These are phyloP conservation scores for Phalera bucephala DNA, from an alignment of 2,888 invertebrate genomes.

Conservation along the genomic window DNA sequence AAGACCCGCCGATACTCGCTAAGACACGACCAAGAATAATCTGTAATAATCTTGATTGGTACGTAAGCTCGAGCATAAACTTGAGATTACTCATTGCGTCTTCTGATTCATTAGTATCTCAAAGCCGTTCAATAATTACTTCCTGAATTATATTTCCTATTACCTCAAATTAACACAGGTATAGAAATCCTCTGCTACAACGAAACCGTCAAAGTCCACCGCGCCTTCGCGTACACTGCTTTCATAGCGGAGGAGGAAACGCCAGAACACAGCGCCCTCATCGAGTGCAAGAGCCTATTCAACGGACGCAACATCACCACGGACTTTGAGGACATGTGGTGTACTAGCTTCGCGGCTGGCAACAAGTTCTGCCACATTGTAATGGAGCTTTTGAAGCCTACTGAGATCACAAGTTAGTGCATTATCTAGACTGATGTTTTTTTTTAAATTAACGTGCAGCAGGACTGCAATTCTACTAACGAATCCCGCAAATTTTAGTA, in stretches of 20 bases:
- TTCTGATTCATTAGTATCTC: too few relatives aligned
- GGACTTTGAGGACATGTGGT: conserved; percentile 87
- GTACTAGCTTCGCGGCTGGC: conserved; percentile 62
- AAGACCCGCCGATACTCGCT: too few relatives aligned
- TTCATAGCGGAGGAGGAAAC: conserved; percentile 46
- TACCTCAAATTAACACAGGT: too few relatives aligned
- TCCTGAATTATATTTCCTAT: too few relatives aligned
- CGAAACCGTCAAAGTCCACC: conserved; percentile 48
- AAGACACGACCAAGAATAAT: too few relatives aligned
- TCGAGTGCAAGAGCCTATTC: conserved; percentile 82
- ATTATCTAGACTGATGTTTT: not conserved
- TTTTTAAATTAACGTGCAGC: too few relatives aligned
- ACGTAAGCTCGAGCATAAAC: too few relatives aligned
- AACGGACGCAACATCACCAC: conserved; percentile 88
- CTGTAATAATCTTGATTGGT: too few relatives aligned
- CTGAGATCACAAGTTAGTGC: conserved; percentile 66
- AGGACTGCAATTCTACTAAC: too few relatives aligned
- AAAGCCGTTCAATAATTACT: too few relatives aligned
- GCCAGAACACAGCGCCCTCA: conserved; percentile 35
- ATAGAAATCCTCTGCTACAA: conserved; percentile 71
- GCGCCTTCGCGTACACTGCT: conserved; percentile 62
- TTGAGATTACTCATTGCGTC: too few relatives aligned
- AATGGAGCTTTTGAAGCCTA: conserved; percentile 58
- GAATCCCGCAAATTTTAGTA: too few relatives aligned
- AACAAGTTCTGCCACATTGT: conserved; percentile 63